Conservation (phyloP, 2,888 invertebrate species). For the Sepioteuthis lessoniana region DNA sequence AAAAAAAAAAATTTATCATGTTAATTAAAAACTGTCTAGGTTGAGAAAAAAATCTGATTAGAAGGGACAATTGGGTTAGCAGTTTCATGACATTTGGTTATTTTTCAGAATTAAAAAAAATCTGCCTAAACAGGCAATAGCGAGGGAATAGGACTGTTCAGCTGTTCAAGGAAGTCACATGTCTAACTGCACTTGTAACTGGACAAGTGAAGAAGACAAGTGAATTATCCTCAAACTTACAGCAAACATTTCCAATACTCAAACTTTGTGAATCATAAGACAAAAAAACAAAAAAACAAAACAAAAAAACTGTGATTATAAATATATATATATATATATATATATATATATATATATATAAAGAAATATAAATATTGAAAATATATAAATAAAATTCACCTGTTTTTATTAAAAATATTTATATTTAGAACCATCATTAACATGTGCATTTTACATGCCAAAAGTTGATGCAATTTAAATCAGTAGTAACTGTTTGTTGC, state of each 20-base stretch:
- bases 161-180: neutral
- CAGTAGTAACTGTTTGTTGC: too few relatives aligned
- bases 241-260: slow-evolving; percentile 4
- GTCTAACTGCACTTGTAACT: neutral
- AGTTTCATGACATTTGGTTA: slow-evolving; percentile 45
- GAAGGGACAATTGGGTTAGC: slow-evolving; percentile 20
- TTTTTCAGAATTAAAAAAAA: neutral
- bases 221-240: neutral
- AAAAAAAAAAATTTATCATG: neutral
- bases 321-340: neutral
- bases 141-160: neutral
- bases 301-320: too few relatives aligned
- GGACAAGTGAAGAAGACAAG: neutral
- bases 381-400: too few relatives aligned
- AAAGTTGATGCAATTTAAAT: too few relatives aligned
- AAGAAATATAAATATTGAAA: too few relatives aligned
- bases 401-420: too few relatives aligned
- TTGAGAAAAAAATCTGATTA: neutral
- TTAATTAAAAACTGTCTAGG: slow-evolving; percentile 13
- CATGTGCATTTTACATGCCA: too few relatives aligned
- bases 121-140: slow-evolving; percentile 38
- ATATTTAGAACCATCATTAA: too few relatives aligned
- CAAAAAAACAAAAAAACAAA: neutral
- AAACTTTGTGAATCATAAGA: neutral
- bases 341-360: neutral